Base-by-base conservation (phyloP, 2,888 invertebrate species). In the Sialis fuliginosa region DNA sequence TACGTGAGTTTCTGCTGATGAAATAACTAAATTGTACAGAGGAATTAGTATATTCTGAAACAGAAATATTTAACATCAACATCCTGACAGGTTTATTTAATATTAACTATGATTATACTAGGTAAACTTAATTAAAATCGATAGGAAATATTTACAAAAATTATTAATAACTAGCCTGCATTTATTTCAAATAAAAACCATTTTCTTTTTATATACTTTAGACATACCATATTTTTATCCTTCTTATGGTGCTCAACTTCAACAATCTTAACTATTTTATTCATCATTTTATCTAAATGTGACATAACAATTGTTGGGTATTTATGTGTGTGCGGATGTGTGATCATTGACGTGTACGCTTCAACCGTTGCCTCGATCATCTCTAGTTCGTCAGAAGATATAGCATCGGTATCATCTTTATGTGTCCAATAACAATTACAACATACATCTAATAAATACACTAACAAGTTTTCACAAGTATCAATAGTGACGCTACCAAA, bases 1-100 rank as follows among this genome's bases (percentile, higher is more conserved):
- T 1, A 81, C 72, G 64, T 88, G 85, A 10, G 76, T 73, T 58
- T 87, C 87, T 30, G 78, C 80, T 4, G 83, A 65, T 1, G 79
- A 74, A 22, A 82, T 77, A 52, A 81, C 72, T 53, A 82, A 66
- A 12, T 78, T 77, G 56, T 81, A 79, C 44, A 83, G 65, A 44
- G 74, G 75, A 0, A 77, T 72, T 10, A 81, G 66, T 35, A 83
- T 68, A 56, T 89, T 88, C 81, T 82, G 62, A 9, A 60, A 61
- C 47, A n/a, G 44, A 47, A 48, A 42, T 42, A 6, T 7, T 13
- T 9, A 42, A 6, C 10, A 22, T 12, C 10, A 41, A 41, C 9
- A n/a, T 35, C 10, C 10, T 9, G 10, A 10, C 10, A 35, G 10
- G 3, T 35, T 35, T n/a, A 35, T 35, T 35, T 35, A 10, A 35